These are phyloP conservation scores for Todus mexicanus DNA, from an alignment of 2,797 vertebrate species.

Conservation along the genomic window DNA sequence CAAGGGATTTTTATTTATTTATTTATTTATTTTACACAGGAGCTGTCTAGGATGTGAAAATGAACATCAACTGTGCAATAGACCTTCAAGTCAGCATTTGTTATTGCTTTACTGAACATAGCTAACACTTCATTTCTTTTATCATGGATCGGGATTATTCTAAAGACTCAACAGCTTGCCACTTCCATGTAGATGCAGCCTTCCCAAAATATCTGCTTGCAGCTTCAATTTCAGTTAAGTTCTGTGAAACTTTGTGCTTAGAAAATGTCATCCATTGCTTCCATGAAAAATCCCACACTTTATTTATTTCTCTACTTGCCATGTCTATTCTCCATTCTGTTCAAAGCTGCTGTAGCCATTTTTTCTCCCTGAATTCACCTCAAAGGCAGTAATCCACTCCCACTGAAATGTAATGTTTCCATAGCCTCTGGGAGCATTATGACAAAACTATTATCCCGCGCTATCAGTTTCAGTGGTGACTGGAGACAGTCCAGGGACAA, in stretches of 20 bases:
- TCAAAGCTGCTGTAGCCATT: background rate
- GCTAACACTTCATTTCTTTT: background rate
- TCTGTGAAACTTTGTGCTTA: background rate
- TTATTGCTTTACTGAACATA: background rate
- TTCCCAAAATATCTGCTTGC: background rate
- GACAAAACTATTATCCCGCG: background rate
- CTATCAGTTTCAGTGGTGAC: background rate
- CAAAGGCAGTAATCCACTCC: background rate
- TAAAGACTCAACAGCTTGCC: background rate
- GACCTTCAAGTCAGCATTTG: background rate
- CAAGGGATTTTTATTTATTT: background rate
- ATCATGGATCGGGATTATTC: background rate
- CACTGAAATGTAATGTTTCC: background rate
- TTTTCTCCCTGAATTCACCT: background rate
- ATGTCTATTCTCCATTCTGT: background rate
- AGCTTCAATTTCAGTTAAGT: background rate
- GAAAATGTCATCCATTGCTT: background rate
- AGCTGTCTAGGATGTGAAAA: background rate
- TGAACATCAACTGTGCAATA: background rate
- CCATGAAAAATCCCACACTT: background rate
- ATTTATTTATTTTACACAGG: background rate
- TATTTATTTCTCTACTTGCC: background rate
- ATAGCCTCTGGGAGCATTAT: rapidly evolving
- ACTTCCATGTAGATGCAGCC: background rate
- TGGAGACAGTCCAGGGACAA: background rate